A percentile compares a stretch with the other conserved stretches of the same genome.
These are phyloP conservation scores for Rhincodon typus DNA, from an alignment of 2,797 vertebrate species.

Conservation along the genomic window DNA sequence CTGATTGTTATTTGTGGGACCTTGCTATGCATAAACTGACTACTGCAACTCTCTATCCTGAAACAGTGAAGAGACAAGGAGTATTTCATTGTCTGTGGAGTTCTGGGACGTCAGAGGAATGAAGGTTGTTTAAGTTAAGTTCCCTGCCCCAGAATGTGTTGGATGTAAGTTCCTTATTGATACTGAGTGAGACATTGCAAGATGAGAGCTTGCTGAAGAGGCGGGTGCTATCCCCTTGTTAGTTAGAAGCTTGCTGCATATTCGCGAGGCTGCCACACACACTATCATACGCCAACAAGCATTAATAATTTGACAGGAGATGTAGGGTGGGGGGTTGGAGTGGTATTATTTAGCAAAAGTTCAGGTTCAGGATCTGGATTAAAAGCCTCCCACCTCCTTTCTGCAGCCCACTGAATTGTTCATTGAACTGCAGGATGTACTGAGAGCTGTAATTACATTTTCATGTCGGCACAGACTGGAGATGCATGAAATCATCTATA, in stretches of 20 bases:
- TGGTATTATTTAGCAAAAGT: neutral
- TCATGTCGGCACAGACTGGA: neutral
- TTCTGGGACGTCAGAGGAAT: neutral
- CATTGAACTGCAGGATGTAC: neutral
- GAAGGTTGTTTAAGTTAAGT: neutral
- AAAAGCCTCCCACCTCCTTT: neutral
- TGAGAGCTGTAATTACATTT: neutral
- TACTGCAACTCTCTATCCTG: neutral
- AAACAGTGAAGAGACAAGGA: neutral
- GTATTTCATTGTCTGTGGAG: neutral
- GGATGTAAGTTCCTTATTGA: neutral
- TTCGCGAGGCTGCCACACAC: neutral
- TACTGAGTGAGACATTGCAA: neutral
- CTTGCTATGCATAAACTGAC: neutral
- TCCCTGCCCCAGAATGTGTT: neutral
- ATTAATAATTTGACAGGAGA: neutral
- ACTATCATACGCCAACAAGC: neutral
- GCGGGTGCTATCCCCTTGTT: neutral
- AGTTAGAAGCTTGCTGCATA: neutral
- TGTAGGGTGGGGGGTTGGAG: neutral
- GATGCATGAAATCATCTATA: neutral
- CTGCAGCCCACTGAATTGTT: neutral
- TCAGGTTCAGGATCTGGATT: neutral
- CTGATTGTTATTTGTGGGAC: neutral
- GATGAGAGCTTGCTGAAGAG: no score